Conservation (phyloP, 1,140 invertebrate species). For the Rhyzopertha dominica region DNA sequence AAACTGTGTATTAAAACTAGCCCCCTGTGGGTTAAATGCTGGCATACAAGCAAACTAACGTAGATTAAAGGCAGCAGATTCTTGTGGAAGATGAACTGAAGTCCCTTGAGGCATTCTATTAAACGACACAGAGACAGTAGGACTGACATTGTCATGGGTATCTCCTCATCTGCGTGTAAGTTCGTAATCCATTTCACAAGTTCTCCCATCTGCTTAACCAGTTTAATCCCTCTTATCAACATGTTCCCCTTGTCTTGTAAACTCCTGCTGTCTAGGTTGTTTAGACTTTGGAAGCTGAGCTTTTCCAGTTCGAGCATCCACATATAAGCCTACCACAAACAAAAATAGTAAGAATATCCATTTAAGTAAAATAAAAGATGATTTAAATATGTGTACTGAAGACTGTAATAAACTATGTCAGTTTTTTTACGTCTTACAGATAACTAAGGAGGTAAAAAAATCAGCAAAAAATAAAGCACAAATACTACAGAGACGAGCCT, state of each 20-base stretch:
- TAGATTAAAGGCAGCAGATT: slow-evolving; percentile 56
- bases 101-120: slow-evolving; percentile 75
- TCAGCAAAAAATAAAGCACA: slow-evolving; percentile 33
- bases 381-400: too few species aligned
- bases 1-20: slow-evolving; percentile 55
- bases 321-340: slow-evolving; percentile 43
- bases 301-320: slow-evolving; percentile 63
- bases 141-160: slow-evolving; percentile 73
- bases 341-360: background rate
- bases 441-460: too few species aligned
- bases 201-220: slow-evolving; percentile 58
- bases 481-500: too few species aligned
- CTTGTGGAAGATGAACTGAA: slow-evolving; percentile 60
- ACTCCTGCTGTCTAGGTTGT: slow-evolving; percentile 54
- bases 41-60: slow-evolving; percentile 60
- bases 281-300: slow-evolving; percentile 49
- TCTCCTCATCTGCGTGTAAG: slow-evolving; percentile 67
- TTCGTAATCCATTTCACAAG: slow-evolving; percentile 68
- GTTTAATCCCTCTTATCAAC: slow-evolving; percentile 61
- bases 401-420: too few species aligned
- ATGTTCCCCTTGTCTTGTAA: slow-evolving; percentile 57
- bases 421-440: too few species aligned
- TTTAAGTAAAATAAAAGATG: slow-evolving; percentile 2
- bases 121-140: slow-evolving; percentile 73
- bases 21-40: slow-evolving; percentile 64